Percentiles rank a stretch among this genome's conserved stretches.
Conservation (phyloP, 2,888 invertebrate species). For the Sesia apiformis region DNA sequence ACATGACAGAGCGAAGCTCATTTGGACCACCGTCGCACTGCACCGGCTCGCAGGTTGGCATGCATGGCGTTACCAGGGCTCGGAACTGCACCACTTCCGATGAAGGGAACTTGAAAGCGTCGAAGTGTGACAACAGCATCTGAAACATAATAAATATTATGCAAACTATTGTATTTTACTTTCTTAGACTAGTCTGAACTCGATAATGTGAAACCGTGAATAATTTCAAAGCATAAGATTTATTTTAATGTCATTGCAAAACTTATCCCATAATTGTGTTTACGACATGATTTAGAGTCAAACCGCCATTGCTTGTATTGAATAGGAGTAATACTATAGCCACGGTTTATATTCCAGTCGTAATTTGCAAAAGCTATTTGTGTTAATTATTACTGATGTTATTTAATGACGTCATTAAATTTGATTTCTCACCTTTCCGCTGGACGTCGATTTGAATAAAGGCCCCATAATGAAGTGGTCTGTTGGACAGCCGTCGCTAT, state of each 20-base stretch:
- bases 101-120: slow-evolving; percentile 97
- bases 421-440: slow-evolving; percentile 80
- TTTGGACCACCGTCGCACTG: slow-evolving; percentile 92
- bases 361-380: slow-evolving; percentile 1
- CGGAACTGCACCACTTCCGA: slow-evolving; percentile 96
- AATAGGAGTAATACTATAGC: not conserved
- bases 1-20: slow-evolving; percentile 86
- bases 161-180: not conserved
- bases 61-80: slow-evolving; percentile 94
- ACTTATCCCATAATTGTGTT: not conserved
- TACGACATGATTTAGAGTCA: not conserved
- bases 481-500: slow-evolving; percentile 93
- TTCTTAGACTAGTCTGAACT: not conserved
- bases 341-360: not conserved
- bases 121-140: slow-evolving; percentile 91
- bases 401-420: slow-evolving; percentile 5
- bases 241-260: not conserved
- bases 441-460: slow-evolving; percentile 85
- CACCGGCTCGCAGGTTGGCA: slow-evolving; percentile 94
- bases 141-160: slow-evolving; percentile 41
- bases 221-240: not conserved
- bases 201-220: not conserved
- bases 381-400: slow-evolving; percentile 1
- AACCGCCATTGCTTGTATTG: not conserved
- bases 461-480: slow-evolving; percentile 96